Evolutionary conservation across 2,113 vertebrate genomes (phyloP), one percentile per base, ranked within the genome.

Genomic region (Rhagologus leucostigma): DNA sequence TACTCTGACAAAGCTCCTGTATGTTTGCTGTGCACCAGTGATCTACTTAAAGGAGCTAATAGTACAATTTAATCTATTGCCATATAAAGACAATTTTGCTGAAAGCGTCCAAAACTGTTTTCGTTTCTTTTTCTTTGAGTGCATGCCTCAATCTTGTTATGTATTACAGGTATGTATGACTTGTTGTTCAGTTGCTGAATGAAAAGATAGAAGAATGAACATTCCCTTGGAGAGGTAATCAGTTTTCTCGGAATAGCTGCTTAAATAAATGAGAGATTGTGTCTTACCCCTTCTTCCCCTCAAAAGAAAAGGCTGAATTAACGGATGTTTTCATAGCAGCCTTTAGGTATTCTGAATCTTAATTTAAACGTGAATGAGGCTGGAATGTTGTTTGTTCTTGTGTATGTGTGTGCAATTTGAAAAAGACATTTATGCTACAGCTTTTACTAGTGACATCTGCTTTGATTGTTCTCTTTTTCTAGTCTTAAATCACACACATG

Each of bases 351-450:
- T 86, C 84, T 57, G 68, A 74, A 78, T 86, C 71, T 84, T 77
- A 90, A 90, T 95, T 94, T 88, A 80, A 89, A 70, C 60, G 5
- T 87, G 80, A 97, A 95, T 89, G 76, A 86, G 76, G 12, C 33
- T 90, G 93, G 75, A 89, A 93, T 95, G 79, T 81, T 92, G 23
- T 70, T 89, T 84, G 47, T 70, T 84, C 26, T 32, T 60, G 39
- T 86, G 55, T 9, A 2, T 74, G 50, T 41, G 23, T 69, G 33
- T 37, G 46, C 50, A 62, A 7, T 67, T 94, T 80, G 59, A 63
- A 76, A 67, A 73, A 80, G 67, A 35, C 15, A 9, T 83, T 88
- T 57, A 39, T 1, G 3, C 50, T 83, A 4, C 30, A 69, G 52
- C 23, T 84, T 33, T 74, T 89, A 46, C 10, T 39, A 27, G 27